These are phyloP conservation scores for Cladorhizidae sp. DNA, from an alignment of 37 sponge, comb jelly and placozoan species.

Conservation along the genomic window DNA sequence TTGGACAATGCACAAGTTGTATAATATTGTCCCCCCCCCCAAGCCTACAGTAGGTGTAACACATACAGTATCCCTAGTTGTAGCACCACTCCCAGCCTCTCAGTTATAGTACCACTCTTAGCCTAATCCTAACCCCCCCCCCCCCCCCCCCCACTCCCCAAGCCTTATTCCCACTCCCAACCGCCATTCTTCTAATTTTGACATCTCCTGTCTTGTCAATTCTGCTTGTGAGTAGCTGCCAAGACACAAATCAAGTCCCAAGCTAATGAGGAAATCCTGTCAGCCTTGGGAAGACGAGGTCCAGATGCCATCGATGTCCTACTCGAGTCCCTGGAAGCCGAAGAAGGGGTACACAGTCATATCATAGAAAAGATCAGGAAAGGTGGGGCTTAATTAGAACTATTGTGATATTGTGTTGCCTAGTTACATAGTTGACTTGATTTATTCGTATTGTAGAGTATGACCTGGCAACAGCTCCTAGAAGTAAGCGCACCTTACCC, in stretches of 20 bases:
- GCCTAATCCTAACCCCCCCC: no score
- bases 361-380: slow-evolving; percentile 48
- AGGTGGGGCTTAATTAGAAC: slow-evolving; percentile 12
- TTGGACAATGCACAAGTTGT: no score
- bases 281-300: slow-evolving; percentile 28
- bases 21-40: no score
- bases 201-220: background rate
- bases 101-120: no score
- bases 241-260: background rate
- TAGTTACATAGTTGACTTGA: background rate
- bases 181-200: background rate
- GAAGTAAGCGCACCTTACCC: no score
- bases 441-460: background rate
- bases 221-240: background rate
- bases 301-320: slow-evolving; percentile 33
- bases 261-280: slow-evolving; percentile 36
- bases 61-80: no score
- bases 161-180: no score
- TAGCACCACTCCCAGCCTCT: no score
- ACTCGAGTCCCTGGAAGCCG: slow-evolving; percentile 26
- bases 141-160: no score
- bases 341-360: slow-evolving; percentile 27
- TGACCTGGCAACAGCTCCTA: background rate
- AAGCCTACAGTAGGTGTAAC: no score
- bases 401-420: no score